phyloP scores from a whole-genome alignment of 2,113 vertebrate species.

The Micronycteris hirsuta region DNA sequence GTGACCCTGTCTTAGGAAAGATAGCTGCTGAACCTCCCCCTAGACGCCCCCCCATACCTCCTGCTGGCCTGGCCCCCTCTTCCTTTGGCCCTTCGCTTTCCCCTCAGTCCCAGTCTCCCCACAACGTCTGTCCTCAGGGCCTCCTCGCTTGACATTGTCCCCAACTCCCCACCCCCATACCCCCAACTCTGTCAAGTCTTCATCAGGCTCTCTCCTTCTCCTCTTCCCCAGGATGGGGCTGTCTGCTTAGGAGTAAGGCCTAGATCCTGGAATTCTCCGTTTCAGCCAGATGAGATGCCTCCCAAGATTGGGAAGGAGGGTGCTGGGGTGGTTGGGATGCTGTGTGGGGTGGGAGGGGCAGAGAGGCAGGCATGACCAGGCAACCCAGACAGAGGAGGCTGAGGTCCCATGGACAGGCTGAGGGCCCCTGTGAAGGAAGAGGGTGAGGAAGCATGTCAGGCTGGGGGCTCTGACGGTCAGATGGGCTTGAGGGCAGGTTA shows the following conservation, averaged over 20 bases:
- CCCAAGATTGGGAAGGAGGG: constrained; percentile 65
- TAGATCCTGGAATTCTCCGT: constrained; percentile 71
- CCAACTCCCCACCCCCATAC: not conserved
- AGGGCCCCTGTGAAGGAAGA: not conserved
- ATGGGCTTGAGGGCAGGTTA: not conserved
- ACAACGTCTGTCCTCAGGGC: constrained; percentile 45
- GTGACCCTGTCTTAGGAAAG: constrained; percentile 55
- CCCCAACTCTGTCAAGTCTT: not conserved
- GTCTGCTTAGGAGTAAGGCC: constrained; percentile 54
- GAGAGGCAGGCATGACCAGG: not conserved
- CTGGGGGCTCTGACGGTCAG: not conserved
- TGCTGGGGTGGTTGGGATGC: constrained; percentile 41
- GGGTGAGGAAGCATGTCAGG: not conserved
- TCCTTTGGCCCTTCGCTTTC: constrained; percentile 20
- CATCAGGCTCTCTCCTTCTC: constrained; percentile 29
- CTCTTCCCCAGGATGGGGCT: constrained; percentile 48
- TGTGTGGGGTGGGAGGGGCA: not conserved
- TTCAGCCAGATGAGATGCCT: constrained; percentile 67
- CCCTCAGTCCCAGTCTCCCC: constrained; percentile 8
- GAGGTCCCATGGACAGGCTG: not conserved
- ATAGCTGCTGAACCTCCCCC: constrained; percentile 45
- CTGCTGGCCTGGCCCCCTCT: constrained; percentile 10
- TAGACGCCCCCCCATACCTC: not conserved
- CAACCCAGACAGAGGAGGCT: constrained; percentile 9
- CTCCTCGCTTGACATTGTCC: constrained; percentile 33